Evolutionary conservation across 2,113 vertebrate genomes (phyloP).

Genomic region (Tupaia tana): DNA sequence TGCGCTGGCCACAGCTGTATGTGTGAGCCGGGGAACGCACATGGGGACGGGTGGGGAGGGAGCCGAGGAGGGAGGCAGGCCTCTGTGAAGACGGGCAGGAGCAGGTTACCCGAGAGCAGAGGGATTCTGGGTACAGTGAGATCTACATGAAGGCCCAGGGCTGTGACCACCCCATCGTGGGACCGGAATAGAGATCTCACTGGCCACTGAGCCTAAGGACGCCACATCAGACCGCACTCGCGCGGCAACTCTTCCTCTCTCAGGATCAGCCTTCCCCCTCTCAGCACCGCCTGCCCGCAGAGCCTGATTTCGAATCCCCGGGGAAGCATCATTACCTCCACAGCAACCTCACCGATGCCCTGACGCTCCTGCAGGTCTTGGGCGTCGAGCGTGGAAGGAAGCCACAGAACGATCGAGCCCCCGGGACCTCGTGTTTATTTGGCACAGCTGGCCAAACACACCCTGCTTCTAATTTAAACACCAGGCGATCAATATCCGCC

Average conservation of each 20-base stretch:
- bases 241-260: background rate
- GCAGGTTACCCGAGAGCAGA: background rate
- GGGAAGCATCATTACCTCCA: background rate
- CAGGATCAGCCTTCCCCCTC: background rate
- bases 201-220: no score
- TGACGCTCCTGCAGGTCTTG: background rate
- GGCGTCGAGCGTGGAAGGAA: background rate
- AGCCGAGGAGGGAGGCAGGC: background rate
- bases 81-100: background rate
- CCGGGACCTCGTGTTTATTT: background rate
- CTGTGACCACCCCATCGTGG: background rate
- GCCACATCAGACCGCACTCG: background rate
- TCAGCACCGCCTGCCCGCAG: background rate
- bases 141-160: background rate
- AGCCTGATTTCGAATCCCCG: background rate
- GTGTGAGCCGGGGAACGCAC: background rate
- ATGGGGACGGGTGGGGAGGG: background rate
- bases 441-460: constrained; percentile 42
- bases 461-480: constrained; percentile 16
- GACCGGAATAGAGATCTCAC: background rate
- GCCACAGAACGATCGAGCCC: constrained; percentile 29
- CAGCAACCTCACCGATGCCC: background rate
- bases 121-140: background rate
- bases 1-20: background rate
- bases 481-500: background rate